Percentiles rank a stretch among this genome's conserved stretches.
Evolutionary conservation across 2,113 vertebrate genomes (phyloP).

Genomic region (Sturnus vulgaris): DNA sequence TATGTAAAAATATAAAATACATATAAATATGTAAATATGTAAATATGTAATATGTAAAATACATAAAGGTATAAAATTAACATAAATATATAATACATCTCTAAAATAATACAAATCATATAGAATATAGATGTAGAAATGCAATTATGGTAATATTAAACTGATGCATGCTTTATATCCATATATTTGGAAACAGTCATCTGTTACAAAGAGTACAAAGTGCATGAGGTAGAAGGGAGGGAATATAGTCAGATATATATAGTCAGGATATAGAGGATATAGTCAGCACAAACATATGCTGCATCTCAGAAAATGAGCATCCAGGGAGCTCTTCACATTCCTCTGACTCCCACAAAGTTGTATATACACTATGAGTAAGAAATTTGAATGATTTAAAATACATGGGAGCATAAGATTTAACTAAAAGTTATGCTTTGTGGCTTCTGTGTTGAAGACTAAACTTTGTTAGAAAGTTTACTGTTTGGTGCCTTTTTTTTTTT

Average conservation of each 20-base stretch:
- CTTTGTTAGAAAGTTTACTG: background rate
- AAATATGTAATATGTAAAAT: background rate
- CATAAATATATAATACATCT: background rate
- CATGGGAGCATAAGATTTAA: background rate
- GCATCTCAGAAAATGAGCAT: background rate
- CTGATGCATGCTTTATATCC: rapidly evolving
- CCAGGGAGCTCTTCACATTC: background rate
- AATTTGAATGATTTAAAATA: background rate
- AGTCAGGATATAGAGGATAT: background rate
- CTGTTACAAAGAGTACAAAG: background rate
- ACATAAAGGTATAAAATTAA: background rate
- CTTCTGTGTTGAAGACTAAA: background rate
- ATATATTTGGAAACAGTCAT: background rate
- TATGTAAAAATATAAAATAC: background rate
- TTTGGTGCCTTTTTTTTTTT: background rate
- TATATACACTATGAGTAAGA: background rate
- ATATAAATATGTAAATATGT: too few relatives aligned
- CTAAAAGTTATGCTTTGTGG: background rate
- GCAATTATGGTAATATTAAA: rapidly evolving
- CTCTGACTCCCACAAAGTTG: background rate
- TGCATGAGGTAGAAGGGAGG: background rate
- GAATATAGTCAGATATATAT: too few relatives aligned
- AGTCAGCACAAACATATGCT: background rate
- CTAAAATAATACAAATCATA: background rate
- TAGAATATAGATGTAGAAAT: background rate